A percentile compares a stretch with the other conserved stretches of the same genome.
phyloP scores from a whole-genome alignment of 2,888 invertebrate species.

The Augochlorella aurata region DNA sequence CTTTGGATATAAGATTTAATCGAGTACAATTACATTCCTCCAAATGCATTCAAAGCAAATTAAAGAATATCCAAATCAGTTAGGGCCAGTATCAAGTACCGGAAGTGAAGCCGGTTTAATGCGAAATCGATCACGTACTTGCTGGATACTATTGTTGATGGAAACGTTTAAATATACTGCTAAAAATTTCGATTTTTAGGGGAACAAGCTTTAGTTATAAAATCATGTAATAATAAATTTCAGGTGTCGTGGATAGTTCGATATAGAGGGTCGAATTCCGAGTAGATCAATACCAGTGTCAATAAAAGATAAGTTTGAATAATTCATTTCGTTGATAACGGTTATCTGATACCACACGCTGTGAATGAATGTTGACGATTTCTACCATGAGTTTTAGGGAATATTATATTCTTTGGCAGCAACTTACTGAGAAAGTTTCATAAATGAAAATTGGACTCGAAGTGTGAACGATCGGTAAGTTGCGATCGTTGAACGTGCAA shows the following conservation, averaged over 20 bases:
- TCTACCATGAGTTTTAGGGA: too few relatives aligned
- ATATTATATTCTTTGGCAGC: not conserved
- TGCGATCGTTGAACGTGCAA: not conserved
- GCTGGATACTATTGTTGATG: not conserved
- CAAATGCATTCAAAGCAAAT: not conserved
- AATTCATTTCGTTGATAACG: slow-evolving; percentile 38
- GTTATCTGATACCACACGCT: slow-evolving; percentile 38
- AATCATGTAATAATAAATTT: slow-evolving; percentile 5
- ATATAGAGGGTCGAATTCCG: slow-evolving; percentile 23
- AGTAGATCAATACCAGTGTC: slow-evolving; percentile 36
- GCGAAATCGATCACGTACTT: not conserved
- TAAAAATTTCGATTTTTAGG: not conserved
- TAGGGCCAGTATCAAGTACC: not conserved
- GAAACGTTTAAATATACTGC: too few relatives aligned
- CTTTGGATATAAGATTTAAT: not conserved
- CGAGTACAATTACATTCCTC: not conserved
- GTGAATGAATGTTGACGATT: not conserved
- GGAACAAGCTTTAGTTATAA: not conserved
- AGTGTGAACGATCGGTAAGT: slow-evolving; percentile 19
- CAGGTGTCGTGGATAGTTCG: not conserved
- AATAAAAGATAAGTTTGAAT: slow-evolving; percentile 44
- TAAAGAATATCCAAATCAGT: not conserved
- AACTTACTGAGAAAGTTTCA: not conserved
- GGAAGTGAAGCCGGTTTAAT: not conserved
- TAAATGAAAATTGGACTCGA: not conserved